Evolutionary conservation across 2,797 vertebrate species (phyloP), one percentile per base, ranked within the genome.

Genomic region (Enoplosus armatus): DNA sequence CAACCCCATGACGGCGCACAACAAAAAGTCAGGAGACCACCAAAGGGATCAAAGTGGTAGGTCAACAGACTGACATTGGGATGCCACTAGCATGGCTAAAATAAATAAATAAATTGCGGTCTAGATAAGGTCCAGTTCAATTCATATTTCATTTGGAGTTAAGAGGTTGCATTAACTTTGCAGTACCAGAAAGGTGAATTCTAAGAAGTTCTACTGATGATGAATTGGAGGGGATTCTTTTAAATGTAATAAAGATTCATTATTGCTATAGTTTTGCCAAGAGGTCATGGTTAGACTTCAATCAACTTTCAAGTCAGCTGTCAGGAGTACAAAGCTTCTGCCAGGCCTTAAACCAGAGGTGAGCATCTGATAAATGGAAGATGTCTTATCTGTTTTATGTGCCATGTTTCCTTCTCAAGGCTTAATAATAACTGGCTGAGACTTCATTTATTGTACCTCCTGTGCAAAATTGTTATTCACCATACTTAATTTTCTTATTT

Each of bases 311-410:
- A 55, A 75, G n/a, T 41, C 48, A n/a, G 65, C 55, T 71, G 71
- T 77, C 68, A 77, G 47, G 58, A 54, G 67, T 29, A 66, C n/a
- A 56, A 56, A 61, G 54, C 26, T 47, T 85, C 50, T 76, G 54
- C 50, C 69, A 70, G 63, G 47, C 63, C 56, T 83, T 63, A 83
- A 78, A 89, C 39, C 63, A 68, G 77, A 80, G 77, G 77, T 79
- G 84, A 87, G 74, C 56, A 31, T 37, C 72, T 85, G 85, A 85
- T 72, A 81, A 88, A 88, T 87, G 80, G 64, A 79, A 77, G 85
- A 79, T 85, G 75, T 83, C 51, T 61, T 39, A 56, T 66, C 72
- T 75, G 58, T 84, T 86, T 89, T 83, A 90, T 85, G 76, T 79
- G 77, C 78, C 73, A 24, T 87, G 47, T 39, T 39, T 77, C 43